Evolutionary conservation across 1,140 invertebrate species (phyloP).

Genomic region (Micrasema longulum): DNA sequence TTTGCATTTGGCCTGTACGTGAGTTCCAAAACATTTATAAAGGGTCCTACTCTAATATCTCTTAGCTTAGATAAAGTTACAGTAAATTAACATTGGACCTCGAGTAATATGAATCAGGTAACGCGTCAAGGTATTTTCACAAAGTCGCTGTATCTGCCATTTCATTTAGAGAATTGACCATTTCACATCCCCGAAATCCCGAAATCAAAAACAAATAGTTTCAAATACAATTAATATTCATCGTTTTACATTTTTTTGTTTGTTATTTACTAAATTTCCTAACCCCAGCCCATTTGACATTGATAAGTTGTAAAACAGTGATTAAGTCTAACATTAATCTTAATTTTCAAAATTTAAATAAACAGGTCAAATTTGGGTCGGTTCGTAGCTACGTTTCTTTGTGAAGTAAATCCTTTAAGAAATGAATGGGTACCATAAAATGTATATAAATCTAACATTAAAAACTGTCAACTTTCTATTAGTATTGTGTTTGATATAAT

Average conservation of each 20-base stretch:
- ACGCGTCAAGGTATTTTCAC: constrained; percentile 46
- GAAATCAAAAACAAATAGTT: constrained; percentile 9
- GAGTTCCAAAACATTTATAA: not conserved
- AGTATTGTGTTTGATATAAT: constrained; percentile 22
- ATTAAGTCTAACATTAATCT: constrained; percentile 22
- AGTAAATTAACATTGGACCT: constrained; percentile 52
- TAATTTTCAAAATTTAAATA: constrained; percentile 21
- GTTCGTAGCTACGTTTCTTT: constrained; percentile 12
- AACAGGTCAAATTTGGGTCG: constrained; percentile 14
- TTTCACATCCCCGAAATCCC: constrained; percentile 39
- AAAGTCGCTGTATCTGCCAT: constrained; percentile 29
- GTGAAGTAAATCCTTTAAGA: constrained; percentile 34
- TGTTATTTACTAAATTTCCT: constrained; percentile 8
- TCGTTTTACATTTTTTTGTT: no score
- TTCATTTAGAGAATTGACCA: constrained; percentile 14
- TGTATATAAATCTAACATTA: constrained; percentile 42
- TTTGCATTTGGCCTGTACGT: not conserved
- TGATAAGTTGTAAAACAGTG: constrained; percentile 21
- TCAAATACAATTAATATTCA: no score
- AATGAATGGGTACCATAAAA: constrained; percentile 34
- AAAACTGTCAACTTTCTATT: constrained; percentile 33
- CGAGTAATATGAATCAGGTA: constrained; percentile 53
- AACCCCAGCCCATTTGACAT: constrained; percentile 44
- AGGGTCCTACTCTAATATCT: not conserved
- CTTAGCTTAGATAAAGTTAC: constrained; percentile 18